Conservation (phyloP, 2,888 invertebrate species). For the Eupithecia pulchellata region DNA sequence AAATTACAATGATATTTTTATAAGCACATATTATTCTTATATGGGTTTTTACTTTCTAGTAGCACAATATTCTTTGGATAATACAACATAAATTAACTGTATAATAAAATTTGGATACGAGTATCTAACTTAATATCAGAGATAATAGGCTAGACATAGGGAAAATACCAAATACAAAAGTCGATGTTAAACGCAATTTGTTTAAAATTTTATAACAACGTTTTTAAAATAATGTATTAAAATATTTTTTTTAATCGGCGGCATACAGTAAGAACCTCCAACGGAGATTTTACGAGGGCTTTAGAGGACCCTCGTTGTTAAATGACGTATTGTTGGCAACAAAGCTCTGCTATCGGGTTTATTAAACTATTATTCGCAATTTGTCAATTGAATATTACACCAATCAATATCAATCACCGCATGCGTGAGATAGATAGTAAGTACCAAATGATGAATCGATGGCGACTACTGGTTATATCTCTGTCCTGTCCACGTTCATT, state of each 20-base stretch:
- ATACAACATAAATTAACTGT: neutral
- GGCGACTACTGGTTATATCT: slow-evolving; percentile 22
- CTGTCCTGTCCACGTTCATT: slow-evolving; percentile 18
- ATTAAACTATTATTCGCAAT: neutral
- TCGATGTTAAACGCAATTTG: neutral
- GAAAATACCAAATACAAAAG: neutral
- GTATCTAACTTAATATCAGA: neutral
- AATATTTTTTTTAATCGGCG: neutral
- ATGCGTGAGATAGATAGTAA: neutral
- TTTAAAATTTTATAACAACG: neutral
- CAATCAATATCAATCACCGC: slow-evolving; percentile 12
- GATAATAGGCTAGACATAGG: neutral
- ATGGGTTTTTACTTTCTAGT: no score
- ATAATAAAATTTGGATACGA: neutral
- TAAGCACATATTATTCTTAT: neutral
- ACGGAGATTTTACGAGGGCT: neutral
- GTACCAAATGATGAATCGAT: slow-evolving; percentile 21
- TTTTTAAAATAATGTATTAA: neutral
- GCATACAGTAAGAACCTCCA: neutral
- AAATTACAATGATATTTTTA: neutral
- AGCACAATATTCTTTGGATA: no score
- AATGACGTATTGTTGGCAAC: neutral
- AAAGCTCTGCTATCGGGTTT: neutral
- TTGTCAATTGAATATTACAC: neutral
- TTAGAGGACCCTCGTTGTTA: neutral